Conservation (phyloP, 1,140 invertebrate genomes). For the Cyclargus thomasi region DNA sequence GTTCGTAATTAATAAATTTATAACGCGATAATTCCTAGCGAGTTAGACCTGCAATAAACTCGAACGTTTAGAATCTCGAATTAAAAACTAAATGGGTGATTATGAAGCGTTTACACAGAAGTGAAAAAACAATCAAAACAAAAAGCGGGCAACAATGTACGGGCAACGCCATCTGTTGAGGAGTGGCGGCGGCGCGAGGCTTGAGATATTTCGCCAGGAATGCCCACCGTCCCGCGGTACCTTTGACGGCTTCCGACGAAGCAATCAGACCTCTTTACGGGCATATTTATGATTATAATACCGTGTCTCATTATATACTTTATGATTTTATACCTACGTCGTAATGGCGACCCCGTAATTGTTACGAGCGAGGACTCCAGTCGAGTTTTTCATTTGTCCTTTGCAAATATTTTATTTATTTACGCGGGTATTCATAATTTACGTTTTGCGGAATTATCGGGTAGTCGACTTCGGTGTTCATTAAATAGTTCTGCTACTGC, state of each 20-base stretch:
- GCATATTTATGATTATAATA: conserved; percentile 74
- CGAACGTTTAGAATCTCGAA: conserved; percentile 64
- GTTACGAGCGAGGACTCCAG: conserved; percentile 37
- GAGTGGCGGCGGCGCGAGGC: conserved; percentile 53
- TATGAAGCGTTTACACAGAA: conserved; percentile 64
- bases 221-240: conserved; percentile 50
- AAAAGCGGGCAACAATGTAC: conserved; percentile 58
- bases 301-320: conserved; percentile 68
- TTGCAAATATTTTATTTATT: conserved; percentile 24
- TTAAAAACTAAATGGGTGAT: conserved; percentile 69
- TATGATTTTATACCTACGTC: conserved; percentile 68
- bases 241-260: conserved; percentile 73
- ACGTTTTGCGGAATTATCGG: not conserved
- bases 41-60: conserved; percentile 18
- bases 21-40: not conserved
- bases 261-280: conserved; percentile 71
- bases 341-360: conserved; percentile 60
- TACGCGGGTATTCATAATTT: not conserved
- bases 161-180: conserved; percentile 63
- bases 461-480: no score
- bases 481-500: not conserved
- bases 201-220: conserved; percentile 59
- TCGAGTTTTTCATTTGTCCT: conserved; percentile 28
- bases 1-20: not conserved
- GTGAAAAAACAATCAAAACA: conserved; percentile 52